Conservation (phyloP, 2,888 invertebrate species). For the Leptarthrus brevirostris region DNA sequence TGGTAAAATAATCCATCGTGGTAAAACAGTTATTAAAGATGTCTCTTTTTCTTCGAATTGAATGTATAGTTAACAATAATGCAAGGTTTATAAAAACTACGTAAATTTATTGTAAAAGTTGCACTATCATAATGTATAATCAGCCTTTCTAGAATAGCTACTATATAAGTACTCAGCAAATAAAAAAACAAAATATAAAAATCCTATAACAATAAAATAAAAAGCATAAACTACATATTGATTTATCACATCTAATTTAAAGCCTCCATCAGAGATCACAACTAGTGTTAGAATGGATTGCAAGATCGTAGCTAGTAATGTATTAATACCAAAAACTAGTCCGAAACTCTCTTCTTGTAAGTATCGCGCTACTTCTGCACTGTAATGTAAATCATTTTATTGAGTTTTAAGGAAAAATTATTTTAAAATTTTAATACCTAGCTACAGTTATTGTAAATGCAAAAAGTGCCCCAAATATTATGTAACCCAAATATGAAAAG, state of each 20-base stretch:
- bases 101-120: no score
- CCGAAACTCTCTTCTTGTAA: constrained; percentile 88
- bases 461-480: constrained; percentile 80
- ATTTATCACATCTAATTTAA: constrained; percentile 59
- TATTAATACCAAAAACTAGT: constrained; percentile 90
- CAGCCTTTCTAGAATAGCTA: not conserved
- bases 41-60: no score
- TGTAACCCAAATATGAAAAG: constrained; percentile 80
- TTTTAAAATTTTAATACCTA: constrained; percentile 57
- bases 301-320: constrained; percentile 80
- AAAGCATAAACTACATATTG: constrained; percentile 64
- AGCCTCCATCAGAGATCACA: constrained; percentile 62
- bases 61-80: no score
- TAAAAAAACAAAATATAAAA: constrained; percentile 61
- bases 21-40: no score
- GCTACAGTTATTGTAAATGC: constrained; percentile 75
- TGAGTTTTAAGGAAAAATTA: not conserved
- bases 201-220: constrained; percentile 62
- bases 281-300: constrained; percentile 80
- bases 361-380: constrained; percentile 86
- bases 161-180: constrained; percentile 58
- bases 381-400: constrained; percentile 67
- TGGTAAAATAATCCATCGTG: no score
- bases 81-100: no score
- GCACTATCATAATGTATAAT: not conserved